Evolutionary conservation across 37 sponge, comb jelly and placozoan species (phyloP), one percentile per base, ranked within the genome.

Genomic region (Chondrilla cf. caribensis): DNA sequence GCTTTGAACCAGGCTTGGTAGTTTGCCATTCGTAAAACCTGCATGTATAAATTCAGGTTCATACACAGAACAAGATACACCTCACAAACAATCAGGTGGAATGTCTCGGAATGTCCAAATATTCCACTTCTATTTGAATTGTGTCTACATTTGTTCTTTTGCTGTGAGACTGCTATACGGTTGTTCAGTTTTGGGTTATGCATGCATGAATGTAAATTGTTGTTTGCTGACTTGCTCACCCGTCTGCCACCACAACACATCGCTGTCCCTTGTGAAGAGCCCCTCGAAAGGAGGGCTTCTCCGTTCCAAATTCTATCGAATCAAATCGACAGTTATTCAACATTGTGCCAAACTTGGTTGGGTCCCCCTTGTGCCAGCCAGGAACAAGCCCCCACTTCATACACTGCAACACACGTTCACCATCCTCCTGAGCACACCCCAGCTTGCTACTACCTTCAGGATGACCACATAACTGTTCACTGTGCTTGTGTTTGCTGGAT

Each of bases 371-470:
- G 42, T 94, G 90, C 97, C 97, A 96, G 43, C 82, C 78, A 7
- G 97, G 97, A 19, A 96, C 81, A 0, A 96, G 79, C 18, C 97
- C 97, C 97, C 97, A 96, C 73, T 91, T 89, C 97, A 96, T 96
- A 19, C 73, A 44, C 81, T 96, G 97, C 42, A 96, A 58, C 4
- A 96, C 88, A 15, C 97, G 83, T 28, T 90, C 96, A 44, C 79
- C 84, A 64, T 28, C 55, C 1, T 0, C 42, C 54, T 26, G 8
- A 22, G 2, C 40, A 26, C 14, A 40, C 22, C 1, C 29, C 60
- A 37, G 42, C 44, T 22, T 36, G 18, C 0, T 41, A 11, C 31
- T n/a, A 18, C 22, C 54, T 2, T 21, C 25, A 1, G 42, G 24
- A n/a, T 38, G 33, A 14, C 28, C 44, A 21, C n/a, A 5, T 32